Conservation (phyloP, 2,888 invertebrate genomes). For the Drosophila melanosoma region DNA sequence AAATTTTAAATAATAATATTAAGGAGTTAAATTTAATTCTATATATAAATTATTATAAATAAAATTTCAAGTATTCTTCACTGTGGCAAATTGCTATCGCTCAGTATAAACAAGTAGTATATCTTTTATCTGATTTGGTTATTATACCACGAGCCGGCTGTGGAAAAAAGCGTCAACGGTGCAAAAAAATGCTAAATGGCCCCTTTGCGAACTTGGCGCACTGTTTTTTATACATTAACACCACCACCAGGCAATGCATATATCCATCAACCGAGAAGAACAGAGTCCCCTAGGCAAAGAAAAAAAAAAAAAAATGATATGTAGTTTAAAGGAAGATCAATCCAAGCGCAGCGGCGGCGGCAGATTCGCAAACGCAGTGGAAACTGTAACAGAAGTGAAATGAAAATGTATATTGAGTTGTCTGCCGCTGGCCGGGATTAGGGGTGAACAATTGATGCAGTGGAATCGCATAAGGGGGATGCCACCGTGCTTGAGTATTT, state of each 20-base stretch:
- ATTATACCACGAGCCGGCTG: slow-evolving; percentile 65
- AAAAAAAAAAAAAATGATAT: not conserved
- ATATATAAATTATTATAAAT: not conserved
- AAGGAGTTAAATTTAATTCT: not conserved
- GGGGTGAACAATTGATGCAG: slow-evolving; percentile 38
- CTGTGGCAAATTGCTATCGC: slow-evolving; percentile 36
- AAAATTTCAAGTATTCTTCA: slow-evolving; percentile 15
- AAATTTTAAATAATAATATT: not conserved
- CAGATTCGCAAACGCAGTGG: slow-evolving; percentile 56
- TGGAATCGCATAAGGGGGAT: slow-evolving; percentile 38
- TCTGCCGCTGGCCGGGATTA: slow-evolving; percentile 81
- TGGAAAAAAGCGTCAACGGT: slow-evolving; percentile 71
- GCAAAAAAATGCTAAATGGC: slow-evolving; percentile 52
- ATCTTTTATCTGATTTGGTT: slow-evolving; percentile 68
- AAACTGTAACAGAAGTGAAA: slow-evolving; percentile 58
- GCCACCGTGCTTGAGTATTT: slow-evolving; percentile 70
- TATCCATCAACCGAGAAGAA: slow-evolving; percentile 2
- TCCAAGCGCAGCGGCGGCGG: slow-evolving; percentile 57
- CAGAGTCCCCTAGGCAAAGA: slow-evolving; percentile 14
- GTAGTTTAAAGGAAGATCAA: slow-evolving; percentile 46
- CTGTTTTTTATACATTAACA: slow-evolving; percentile 74
- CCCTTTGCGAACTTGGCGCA: slow-evolving; percentile 33
- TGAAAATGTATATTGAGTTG: slow-evolving; percentile 63
- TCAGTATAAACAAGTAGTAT: slow-evolving; percentile 68
- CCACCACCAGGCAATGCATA: slow-evolving; percentile 21